Evolutionary conservation across 2,797 vertebrate genomes (phyloP).

Genomic region (Myotis daubentonii): DNA sequence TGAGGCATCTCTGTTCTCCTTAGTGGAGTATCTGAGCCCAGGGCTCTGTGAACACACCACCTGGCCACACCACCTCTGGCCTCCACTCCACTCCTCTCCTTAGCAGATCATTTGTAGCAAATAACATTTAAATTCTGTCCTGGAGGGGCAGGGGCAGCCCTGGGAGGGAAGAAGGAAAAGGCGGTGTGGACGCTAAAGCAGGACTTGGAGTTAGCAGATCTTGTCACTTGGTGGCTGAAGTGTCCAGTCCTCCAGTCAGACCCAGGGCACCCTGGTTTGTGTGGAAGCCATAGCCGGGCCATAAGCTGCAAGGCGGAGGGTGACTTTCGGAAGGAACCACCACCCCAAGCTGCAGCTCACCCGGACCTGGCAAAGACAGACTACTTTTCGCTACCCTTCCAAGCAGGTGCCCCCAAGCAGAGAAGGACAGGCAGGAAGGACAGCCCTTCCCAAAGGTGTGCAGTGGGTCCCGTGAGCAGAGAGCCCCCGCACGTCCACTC

Average conservation of each 20-base stretch:
- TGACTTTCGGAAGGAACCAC: neutral
- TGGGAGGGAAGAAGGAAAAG: constrained; percentile 40
- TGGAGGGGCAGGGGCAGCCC: neutral
- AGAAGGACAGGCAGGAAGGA: neutral
- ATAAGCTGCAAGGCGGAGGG: neutral
- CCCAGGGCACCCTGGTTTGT: neutral
- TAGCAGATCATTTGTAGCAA: constrained; percentile 42
- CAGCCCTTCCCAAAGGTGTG: neutral
- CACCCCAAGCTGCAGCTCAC: neutral
- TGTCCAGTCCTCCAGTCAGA: neutral
- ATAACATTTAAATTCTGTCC: constrained; percentile 67
- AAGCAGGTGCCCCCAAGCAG: neutral
- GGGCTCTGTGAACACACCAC: neutral
- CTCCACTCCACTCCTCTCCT: neutral
- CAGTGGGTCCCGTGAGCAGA: neutral
- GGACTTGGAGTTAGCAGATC: neutral
- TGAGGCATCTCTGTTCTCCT: neutral
- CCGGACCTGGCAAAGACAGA: neutral
- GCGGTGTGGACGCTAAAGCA: constrained; percentile 26
- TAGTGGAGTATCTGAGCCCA: neutral
- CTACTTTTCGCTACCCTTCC: too few species aligned
- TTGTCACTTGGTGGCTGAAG: neutral
- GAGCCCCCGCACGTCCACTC: accelerated
- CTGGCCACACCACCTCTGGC: neutral
- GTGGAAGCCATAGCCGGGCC: neutral